phyloP scores from a whole-genome alignment of 2,797 vertebrate genomes.

The Lacerta agilis region DNA sequence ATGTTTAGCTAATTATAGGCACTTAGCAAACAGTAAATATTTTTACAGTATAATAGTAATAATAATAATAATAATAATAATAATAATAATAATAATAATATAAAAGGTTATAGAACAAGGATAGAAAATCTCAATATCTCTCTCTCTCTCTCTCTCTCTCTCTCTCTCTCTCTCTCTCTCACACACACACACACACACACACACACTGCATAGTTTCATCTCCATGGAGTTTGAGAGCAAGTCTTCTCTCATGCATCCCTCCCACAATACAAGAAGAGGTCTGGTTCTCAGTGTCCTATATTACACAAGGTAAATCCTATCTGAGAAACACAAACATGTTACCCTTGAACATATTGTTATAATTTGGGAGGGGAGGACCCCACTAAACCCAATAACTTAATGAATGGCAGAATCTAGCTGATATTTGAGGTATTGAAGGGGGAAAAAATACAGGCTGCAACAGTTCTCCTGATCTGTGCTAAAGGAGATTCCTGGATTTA shows the following conservation, averaged over 20 bases:
- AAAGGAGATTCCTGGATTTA: no score
- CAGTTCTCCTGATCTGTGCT: no score
- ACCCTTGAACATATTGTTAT: background rate
- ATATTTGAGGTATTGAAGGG: no score
- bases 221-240: background rate
- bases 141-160: no score
- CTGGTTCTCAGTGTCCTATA: background rate
- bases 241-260: background rate
- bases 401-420: no score
- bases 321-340: background rate
- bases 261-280: background rate
- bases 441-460: no score
- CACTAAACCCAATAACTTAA: no score
- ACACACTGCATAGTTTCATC: background rate
- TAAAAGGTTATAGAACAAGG: background rate
- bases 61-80: background rate
- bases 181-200: background rate
- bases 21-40: background rate
- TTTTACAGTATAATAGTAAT: background rate
- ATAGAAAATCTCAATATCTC: background rate
- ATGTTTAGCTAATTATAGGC: background rate
- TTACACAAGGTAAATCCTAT: no score
- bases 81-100: background rate
- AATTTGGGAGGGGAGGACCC: no score
- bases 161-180: no score